Base-by-base conservation (phyloP, 2,888 invertebrate genomes). In the Conchocele bisecta region DNA sequence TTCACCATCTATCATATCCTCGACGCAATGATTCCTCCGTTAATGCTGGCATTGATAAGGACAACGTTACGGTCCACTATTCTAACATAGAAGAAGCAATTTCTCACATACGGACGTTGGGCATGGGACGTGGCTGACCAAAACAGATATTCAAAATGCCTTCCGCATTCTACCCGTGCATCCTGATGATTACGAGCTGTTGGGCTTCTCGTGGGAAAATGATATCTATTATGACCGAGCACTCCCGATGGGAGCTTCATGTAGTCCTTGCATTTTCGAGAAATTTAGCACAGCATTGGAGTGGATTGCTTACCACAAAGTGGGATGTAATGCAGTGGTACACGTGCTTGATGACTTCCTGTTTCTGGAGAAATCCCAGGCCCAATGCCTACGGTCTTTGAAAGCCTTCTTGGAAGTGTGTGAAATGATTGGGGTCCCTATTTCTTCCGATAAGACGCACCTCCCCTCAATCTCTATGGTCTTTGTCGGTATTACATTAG, bases 261-360 rank as follows among this genome's bases (percentile, higher is more conserved):
- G 46, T 9, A 35, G 46, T 15, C 37, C 24, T n/a, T 39, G 48
- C 2, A 71, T 60, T 11, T 71, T 71, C 29, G 71, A 71, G 35
- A 54, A 59, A 2, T 73, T 73, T 39, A 73, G 73, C 28, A 28
- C 63, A 2, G 59, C 61, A 22, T 17, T 67, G 2, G 35, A 73
- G 9, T 50, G 29, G 24, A 58, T 73, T 35, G 24, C 66, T 20
- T 20, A 51, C 24, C 42, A 15, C 9, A 33, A 53, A 13, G 26
- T 71, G 3, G 28, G 17, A 6, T 48, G 53, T 37, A 20, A 9
- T 7, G 33, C 31, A 17, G 51, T 63, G 5, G 20, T 67, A 0
- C 63, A 73, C 24, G 64, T 68, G n/a, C 41, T 73, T 3, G 67
- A 67, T 37, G 70, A 66, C 51, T 66, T 61, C 26, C 37, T 61